Percentiles rank a stretch among this genome's conserved stretches.
These are phyloP conservation scores for Borostomias antarcticus DNA, from an alignment of 2,797 vertebrate species.

Conservation along the genomic window DNA sequence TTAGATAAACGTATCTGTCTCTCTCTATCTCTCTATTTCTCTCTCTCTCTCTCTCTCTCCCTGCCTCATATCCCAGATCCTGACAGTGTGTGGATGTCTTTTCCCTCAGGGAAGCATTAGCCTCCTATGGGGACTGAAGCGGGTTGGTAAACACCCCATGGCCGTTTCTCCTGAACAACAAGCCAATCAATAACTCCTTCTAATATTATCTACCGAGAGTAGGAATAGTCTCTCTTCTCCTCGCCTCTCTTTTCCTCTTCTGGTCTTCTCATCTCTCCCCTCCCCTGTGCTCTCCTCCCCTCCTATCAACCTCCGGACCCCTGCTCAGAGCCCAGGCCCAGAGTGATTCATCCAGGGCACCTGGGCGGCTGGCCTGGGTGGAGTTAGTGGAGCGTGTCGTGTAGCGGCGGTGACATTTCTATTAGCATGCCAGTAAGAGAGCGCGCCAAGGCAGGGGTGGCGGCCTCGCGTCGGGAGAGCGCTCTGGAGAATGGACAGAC, in stretches of 20 bases:
- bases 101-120: slow-evolving; percentile 60
- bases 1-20: background rate
- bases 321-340: background rate
- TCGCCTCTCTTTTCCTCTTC: background rate
- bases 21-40: background rate
- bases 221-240: background rate
- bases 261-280: background rate
- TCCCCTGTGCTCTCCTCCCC: background rate
- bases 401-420: background rate
- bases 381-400: background rate
- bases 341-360: background rate
- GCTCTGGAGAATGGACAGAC: background rate
- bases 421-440: background rate
- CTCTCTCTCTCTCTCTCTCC: slow-evolving; percentile 15
- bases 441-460: no score
- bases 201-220: slow-evolving; percentile 50
- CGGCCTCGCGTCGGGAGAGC: background rate
- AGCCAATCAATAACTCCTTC: slow-evolving; percentile 60
- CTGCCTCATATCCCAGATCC: slow-evolving; percentile 52
- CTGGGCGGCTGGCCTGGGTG: background rate
- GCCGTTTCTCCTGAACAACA: slow-evolving; percentile 52
- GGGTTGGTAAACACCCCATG: slow-evolving; percentile 43
- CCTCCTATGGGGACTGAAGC: slow-evolving; percentile 55
- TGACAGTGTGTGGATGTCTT: slow-evolving; percentile 58
- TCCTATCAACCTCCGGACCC: background rate